Conservation (phyloP, 1,140 invertebrate species). For the Parasteatoda tepidariorum region DNA sequence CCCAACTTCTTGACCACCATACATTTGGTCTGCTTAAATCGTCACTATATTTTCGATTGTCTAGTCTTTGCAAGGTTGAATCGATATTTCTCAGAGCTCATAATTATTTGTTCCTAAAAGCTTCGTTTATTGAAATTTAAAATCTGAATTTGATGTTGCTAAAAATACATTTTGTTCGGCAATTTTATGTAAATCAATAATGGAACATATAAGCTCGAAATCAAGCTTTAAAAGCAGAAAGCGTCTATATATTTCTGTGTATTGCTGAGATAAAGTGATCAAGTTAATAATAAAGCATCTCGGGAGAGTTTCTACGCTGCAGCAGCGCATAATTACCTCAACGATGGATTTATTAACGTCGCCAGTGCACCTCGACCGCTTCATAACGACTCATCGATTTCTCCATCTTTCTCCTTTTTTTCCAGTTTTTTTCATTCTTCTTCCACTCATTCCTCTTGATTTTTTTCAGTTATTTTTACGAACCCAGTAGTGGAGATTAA, state of each 20-base stretch:
- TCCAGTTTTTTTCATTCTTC: not conserved
- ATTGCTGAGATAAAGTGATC: slow-evolving; percentile 42
- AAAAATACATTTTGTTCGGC: no score
- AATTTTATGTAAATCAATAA: no score
- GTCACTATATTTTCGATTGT: no score
- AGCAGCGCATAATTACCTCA: slow-evolving; percentile 45
- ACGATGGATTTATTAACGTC: slow-evolving; percentile 54
- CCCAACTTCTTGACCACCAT: no score
- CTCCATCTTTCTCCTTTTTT: not conserved
- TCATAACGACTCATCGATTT: slow-evolving; percentile 44
- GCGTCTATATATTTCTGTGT: not conserved
- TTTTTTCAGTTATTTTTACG: slow-evolving; percentile 1
- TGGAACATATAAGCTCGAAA: no score
- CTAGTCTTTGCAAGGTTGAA: no score
- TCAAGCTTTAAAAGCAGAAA: no score
- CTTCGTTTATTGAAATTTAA: no score
- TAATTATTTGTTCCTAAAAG: no score
- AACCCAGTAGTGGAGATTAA: slow-evolving; percentile 1
- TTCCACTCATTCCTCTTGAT: slow-evolving; percentile 11
- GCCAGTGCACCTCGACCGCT: not conserved
- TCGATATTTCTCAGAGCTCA: no score
- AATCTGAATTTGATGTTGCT: no score
- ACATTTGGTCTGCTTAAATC: no score
- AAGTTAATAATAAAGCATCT: slow-evolving; percentile 57
- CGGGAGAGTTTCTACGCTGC: slow-evolving; percentile 15